phyloP scores from a whole-genome alignment of 2,797 vertebrate genomes.

The Muraenolepis orangiensis region DNA sequence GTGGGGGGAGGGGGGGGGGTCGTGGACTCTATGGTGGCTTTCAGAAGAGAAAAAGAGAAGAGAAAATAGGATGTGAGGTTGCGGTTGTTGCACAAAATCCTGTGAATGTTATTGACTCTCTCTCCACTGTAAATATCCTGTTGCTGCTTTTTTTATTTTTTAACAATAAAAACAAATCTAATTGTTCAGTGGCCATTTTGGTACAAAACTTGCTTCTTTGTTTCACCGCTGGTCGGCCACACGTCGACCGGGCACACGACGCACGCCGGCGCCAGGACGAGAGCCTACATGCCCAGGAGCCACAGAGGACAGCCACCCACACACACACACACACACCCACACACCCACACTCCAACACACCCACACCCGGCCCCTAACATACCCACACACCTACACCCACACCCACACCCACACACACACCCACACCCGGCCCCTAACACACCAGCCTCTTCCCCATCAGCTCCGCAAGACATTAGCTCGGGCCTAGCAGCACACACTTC shows the following conservation, averaged over 20 bases:
- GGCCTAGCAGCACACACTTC: too few species aligned
- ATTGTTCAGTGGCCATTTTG: not conserved
- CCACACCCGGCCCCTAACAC: not conserved
- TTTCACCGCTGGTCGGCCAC: too few species aligned
- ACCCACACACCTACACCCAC: too few species aligned
- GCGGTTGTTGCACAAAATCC: not conserved
- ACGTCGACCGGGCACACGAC: too few species aligned
- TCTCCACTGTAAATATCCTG: not conserved
- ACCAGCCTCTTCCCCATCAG: not conserved
- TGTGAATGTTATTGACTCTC: not conserved
- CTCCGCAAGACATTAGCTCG: too few species aligned
- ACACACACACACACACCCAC: not conserved
- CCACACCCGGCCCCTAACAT: too few species aligned
- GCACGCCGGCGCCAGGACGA: not conserved
- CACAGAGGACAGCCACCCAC: too few species aligned
- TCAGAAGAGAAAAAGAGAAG: too few species aligned
- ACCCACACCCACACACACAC: not conserved
- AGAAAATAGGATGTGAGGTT: not conserved
- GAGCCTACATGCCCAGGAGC: not conserved
- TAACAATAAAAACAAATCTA: not conserved
- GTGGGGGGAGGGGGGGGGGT: too few species aligned
- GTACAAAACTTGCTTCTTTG: too few species aligned
- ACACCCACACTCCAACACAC: not conserved
- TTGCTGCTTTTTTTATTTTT: too few species aligned
- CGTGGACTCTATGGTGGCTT: too few species aligned